Evolutionary conservation across 2,113 vertebrate species (phyloP).

Genomic region (Shinisaurus crocodilurus): DNA sequence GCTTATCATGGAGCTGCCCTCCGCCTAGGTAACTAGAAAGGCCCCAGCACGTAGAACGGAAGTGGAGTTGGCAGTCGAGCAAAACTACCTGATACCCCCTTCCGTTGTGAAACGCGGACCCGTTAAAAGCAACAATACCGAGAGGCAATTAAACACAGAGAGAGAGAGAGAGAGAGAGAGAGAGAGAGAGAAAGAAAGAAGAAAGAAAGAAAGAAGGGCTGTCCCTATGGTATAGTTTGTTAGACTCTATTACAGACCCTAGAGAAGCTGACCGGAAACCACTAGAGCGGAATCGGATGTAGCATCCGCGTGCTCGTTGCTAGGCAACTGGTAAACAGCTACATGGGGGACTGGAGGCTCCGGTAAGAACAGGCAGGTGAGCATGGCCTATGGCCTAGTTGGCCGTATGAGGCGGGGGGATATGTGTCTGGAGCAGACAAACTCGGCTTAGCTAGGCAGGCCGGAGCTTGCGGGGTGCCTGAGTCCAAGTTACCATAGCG

Average conservation of each 20-base stretch:
- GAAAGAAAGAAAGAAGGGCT: neutral
- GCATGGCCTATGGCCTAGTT: neutral
- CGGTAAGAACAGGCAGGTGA: neutral
- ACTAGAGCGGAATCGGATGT: neutral
- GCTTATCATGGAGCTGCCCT: neutral
- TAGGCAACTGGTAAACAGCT: slow-evolving; percentile 36
- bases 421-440: neutral
- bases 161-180: neutral
- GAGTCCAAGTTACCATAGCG: neutral
- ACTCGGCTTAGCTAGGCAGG: neutral
- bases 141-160: neutral
- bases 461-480: neutral
- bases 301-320: slow-evolving; percentile 17
- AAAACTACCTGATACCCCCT: fast-evolving
- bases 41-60: too few species aligned
- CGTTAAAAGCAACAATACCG: fast-evolving
- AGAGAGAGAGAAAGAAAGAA: neutral
- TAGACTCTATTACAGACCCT: neutral
- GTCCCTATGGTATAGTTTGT: too few species aligned
- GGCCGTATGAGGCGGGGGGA: too few species aligned
- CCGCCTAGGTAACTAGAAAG: neutral
- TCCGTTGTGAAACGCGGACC: fast-evolving
- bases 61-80: neutral
- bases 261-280: neutral
- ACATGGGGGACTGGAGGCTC: neutral